phyloP scores from a whole-genome alignment of 2,888 invertebrate genomes.

The Mesopsocus fuscifrons region DNA sequence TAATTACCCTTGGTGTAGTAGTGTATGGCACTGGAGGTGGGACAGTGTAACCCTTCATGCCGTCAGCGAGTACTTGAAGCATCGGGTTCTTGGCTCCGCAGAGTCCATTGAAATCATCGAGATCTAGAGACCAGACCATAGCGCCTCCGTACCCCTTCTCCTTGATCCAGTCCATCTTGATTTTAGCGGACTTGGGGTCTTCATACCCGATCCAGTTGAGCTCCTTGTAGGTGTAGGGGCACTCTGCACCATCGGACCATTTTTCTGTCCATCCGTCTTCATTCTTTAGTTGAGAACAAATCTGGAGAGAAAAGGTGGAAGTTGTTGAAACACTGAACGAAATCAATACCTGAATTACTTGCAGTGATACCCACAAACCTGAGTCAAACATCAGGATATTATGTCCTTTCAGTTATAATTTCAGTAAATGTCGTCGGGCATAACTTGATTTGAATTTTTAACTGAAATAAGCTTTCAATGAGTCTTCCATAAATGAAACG shows the following conservation, averaged over 20 bases:
- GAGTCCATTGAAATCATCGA: conserved; percentile 75
- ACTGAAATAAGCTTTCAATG: background rate
- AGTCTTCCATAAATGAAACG: background rate
- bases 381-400: no score
- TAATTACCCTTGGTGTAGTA: conserved; percentile 20
- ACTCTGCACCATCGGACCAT: conserved; percentile 66
- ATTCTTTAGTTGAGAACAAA: conserved; percentile 54
- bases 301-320: conserved; percentile 31
- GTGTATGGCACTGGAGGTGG: conserved; percentile 21
- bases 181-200: conserved; percentile 57
- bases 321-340: no score
- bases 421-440: no score
- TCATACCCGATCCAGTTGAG: conserved; percentile 71
- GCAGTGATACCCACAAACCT: no score
- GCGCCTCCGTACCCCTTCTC: conserved; percentile 66
- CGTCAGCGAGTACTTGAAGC: conserved; percentile 48
- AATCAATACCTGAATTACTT: no score
- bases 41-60: conserved; percentile 39
- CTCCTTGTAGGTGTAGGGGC: conserved; percentile 70
- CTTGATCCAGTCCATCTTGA: conserved; percentile 81
- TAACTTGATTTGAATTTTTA: no score
- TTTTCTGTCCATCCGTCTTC: conserved; percentile 54
- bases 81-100: conserved; percentile 62
- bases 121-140: conserved; percentile 84
- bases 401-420: no score